A percentile compares a stretch with the other conserved stretches of the same genome.
Evolutionary conservation across 2,113 vertebrate genomes (phyloP).

Genomic region (Neofelis nebulosa): DNA sequence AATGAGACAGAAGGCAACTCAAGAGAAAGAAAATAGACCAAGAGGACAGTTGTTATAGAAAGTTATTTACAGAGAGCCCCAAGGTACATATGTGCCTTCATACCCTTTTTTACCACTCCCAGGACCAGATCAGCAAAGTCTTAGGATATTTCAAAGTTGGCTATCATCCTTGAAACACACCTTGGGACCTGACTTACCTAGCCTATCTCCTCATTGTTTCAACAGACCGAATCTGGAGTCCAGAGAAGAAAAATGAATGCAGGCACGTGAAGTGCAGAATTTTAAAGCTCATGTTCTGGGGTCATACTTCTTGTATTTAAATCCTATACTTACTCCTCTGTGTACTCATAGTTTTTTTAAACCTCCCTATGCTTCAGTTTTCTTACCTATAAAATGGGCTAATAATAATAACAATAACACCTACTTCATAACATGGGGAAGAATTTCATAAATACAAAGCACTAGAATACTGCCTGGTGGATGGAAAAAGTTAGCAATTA

Average conservation of each 20-base stretch:
- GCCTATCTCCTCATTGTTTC: background rate
- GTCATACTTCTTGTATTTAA: background rate
- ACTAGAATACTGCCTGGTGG: background rate
- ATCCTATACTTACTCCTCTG: background rate
- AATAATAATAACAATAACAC: background rate
- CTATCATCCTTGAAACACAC: background rate
- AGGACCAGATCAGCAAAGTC: background rate
- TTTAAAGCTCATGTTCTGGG: background rate
- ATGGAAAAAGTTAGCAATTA: conserved; percentile 35
- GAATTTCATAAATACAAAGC: background rate
- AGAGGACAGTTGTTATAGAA: background rate
- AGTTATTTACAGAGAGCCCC: background rate
- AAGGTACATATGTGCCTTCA: background rate
- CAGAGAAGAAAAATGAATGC: background rate
- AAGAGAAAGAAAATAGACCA: background rate
- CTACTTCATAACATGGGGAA: background rate
- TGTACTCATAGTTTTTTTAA: background rate
- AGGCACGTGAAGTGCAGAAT: background rate
- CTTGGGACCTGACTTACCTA: background rate
- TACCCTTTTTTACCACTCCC: background rate
- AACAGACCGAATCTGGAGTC: background rate
- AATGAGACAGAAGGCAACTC: background rate
- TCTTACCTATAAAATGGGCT: background rate
- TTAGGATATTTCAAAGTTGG: background rate
- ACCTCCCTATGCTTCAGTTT: background rate